Conservation (phyloP, 53 echinoderm and acorn worm genomes). For the Paracentrotus lividus region DNA sequence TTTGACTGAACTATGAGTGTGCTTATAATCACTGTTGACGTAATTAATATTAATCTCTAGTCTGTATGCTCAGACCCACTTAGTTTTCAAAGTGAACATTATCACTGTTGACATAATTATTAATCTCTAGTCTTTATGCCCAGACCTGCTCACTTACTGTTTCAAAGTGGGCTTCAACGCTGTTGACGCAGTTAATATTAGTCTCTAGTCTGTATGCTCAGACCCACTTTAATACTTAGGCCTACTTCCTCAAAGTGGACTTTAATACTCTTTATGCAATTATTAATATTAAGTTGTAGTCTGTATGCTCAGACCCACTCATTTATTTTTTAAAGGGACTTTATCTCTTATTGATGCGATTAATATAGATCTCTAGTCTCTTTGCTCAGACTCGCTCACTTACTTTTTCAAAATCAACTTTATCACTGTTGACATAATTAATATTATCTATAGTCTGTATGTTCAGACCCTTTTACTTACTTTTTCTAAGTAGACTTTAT, state of each 20-base stretch:
- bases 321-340: not conserved
- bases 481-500: too few relatives aligned
- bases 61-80: not conserved
- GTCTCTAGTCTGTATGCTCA: not conserved
- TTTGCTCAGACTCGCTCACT: not conserved
- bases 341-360: too few relatives aligned
- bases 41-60: conserved; percentile 58
- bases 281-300: not conserved
- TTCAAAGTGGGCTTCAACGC: not conserved
- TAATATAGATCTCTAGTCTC: not conserved
- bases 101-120: conserved; percentile 1
- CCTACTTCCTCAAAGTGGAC: not conserved
- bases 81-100: not conserved
- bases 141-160: not conserved
- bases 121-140: not conserved
- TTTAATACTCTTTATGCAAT: not conserved
- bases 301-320: not conserved
- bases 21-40: conserved; percentile 61
- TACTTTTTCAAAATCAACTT: too few relatives aligned
- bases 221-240: not conserved
- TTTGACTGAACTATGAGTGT: conserved; percentile 12
- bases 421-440: too few relatives aligned
- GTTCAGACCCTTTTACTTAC: too few relatives aligned
- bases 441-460: too few relatives aligned
- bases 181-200: not conserved